phyloP scores from a whole-genome alignment of 2,888 invertebrate species.

The Dexiosoma caninum region DNA sequence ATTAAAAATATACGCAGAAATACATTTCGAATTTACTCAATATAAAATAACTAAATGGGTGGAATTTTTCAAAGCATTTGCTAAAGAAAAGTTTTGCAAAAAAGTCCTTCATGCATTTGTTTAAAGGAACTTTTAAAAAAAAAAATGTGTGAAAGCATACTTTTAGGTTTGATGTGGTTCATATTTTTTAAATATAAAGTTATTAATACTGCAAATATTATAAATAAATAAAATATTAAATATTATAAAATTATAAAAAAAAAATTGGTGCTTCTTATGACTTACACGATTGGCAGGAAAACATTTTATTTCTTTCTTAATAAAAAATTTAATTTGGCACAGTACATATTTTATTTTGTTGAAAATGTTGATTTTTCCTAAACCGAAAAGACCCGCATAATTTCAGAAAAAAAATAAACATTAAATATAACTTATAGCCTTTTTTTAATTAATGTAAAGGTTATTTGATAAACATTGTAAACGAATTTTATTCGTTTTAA shows the following conservation, averaged over 20 bases:
- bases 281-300: too few relatives aligned
- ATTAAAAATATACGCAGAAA: conserved; percentile 5
- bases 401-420: neutral
- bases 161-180: neutral
- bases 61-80: neutral
- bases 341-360: too few relatives aligned
- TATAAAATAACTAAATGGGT: conserved; percentile 30
- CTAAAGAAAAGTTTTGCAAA: neutral
- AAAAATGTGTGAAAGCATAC: neutral
- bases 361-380: too few relatives aligned
- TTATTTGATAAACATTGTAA: conserved; percentile 25
- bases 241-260: too few relatives aligned
- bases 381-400: neutral
- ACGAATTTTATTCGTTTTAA: conserved; percentile 32
- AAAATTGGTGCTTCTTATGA: too few relatives aligned
- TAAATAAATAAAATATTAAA: too few relatives aligned
- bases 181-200: neutral
- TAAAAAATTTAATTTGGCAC: too few relatives aligned
- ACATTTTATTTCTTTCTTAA: too few relatives aligned
- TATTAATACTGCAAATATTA: too few relatives aligned
- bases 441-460: conserved; percentile 48
- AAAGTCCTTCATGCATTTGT: conserved; percentile 27
- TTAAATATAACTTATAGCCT: neutral
- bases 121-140: conserved; percentile 49
- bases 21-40: neutral